A percentile compares a stretch with the other conserved stretches of the same genome.
phyloP scores from a whole-genome alignment of 2,888 invertebrate genomes.

The Ormyrus nitidulus region DNA sequence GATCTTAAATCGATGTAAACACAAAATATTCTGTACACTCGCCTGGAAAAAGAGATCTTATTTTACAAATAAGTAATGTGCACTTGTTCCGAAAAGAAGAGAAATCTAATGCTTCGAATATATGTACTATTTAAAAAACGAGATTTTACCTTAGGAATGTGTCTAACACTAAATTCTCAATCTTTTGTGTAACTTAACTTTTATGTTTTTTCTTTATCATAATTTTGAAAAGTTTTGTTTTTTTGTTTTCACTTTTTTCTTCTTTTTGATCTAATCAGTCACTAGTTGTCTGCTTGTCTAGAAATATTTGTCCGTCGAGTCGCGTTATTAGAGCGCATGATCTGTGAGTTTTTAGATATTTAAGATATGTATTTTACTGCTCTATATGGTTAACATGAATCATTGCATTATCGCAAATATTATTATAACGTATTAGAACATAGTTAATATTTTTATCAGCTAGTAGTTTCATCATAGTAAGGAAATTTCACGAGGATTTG shows the following conservation, averaged over 20 bases:
- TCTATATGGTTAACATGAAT: constrained; percentile 57
- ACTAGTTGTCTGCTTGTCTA: constrained; percentile 69
- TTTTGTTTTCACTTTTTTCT: constrained; percentile 42
- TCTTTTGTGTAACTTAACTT: constrained; percentile 18
- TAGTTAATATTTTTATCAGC: constrained; percentile 61
- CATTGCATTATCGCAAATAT: constrained; percentile 51
- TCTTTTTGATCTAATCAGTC: constrained; percentile 59
- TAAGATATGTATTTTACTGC: constrained; percentile 56
- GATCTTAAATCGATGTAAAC: constrained; percentile 40
- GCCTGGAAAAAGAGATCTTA: neutral
- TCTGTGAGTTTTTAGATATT: constrained; percentile 67
- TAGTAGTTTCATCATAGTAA: constrained; percentile 58
- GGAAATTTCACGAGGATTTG: constrained; percentile 8
- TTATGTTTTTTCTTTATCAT: constrained; percentile 38
- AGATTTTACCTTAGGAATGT: constrained; percentile 40
- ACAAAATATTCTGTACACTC: constrained; percentile 25
- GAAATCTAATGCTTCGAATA: neutral
- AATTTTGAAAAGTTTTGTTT: constrained; percentile 29
- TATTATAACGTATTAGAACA: constrained; percentile 47
- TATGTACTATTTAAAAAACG: neutral
- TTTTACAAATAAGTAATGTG: neutral
- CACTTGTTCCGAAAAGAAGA: constrained; percentile 41
- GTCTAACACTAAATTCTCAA: constrained; percentile 41
- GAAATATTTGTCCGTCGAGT: constrained; percentile 61
- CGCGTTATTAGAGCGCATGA: constrained; percentile 73